A percentile compares a stretch with the other conserved stretches of the same genome.
Conservation (phyloP, 2,797 vertebrate genomes). For the Catharus ustulatus region DNA sequence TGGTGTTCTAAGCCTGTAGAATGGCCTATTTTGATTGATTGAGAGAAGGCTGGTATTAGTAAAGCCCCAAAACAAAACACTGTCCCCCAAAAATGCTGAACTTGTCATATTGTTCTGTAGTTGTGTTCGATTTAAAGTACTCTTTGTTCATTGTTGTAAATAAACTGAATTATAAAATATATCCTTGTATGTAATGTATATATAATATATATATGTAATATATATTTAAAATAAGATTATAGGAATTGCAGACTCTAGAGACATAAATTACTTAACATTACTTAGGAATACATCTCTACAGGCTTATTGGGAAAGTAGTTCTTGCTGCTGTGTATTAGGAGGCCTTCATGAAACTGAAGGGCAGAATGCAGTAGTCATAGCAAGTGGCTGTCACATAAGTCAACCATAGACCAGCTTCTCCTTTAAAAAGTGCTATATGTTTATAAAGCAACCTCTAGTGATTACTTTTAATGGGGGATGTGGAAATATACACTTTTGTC, state of each 20-base stretch:
- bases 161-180: not conserved
- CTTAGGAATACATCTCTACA: not conserved
- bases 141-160: not conserved
- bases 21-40: not conserved
- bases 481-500: not conserved
- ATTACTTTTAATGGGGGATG: not conserved
- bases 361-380: not conserved
- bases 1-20: not conserved
- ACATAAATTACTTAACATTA: not conserved
- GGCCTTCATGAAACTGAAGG: not conserved
- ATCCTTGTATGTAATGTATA: not conserved
- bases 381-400: not conserved
- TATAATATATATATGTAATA: no score
- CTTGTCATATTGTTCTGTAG: not conserved
- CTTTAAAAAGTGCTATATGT: not conserved
- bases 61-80: not conserved
- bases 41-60: not conserved
- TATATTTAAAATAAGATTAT: not conserved
- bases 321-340: not conserved
- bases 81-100: accelerated
- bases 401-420: not conserved
- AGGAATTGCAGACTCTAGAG: not conserved
- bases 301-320: not conserved
- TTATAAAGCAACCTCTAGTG: not conserved
- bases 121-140: not conserved